These are phyloP conservation scores for Galeruca laticollis DNA, from an alignment of 2,888 invertebrate species.

Conservation along the genomic window DNA sequence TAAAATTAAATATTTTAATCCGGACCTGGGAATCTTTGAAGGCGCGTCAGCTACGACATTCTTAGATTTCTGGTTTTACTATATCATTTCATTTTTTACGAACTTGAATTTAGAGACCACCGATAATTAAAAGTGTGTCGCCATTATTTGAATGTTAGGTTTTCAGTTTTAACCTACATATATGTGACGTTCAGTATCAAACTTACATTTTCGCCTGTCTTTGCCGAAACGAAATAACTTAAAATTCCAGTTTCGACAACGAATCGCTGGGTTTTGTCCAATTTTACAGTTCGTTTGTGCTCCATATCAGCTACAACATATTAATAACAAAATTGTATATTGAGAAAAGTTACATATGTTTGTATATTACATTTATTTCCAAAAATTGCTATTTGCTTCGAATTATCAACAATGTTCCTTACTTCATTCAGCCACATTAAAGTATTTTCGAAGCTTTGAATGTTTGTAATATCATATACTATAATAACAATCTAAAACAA, in stretches of 20 bases:
- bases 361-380: constrained; percentile 75
- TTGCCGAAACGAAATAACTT: constrained; percentile 76
- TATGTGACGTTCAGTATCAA: background rate
- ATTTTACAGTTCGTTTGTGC: constrained; percentile 77
- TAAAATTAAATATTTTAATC: no score
- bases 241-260: constrained; percentile 74
- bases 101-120: no score
- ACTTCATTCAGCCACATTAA: constrained; percentile 77
- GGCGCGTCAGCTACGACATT: no score
- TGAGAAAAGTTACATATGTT: background rate
- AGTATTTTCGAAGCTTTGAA: constrained; percentile 82
- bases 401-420: constrained; percentile 65
- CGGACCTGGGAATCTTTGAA: no score
- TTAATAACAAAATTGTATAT: constrained; percentile 22
- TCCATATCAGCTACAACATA: constrained; percentile 72
- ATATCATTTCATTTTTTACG: no score
- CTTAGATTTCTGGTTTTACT: no score
- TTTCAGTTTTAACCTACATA: no score
- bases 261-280: constrained; percentile 75
- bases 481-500: constrained; percentile 78
- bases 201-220: constrained; percentile 79
- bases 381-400: constrained; percentile 65
- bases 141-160: no score
- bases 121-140: no score
- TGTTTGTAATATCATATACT: constrained; percentile 87